Percentiles rank a stretch among this genome's conserved stretches.
These are phyloP conservation scores for Polypedilum pembai DNA, from an alignment of 1,140 invertebrate species.

Conservation along the genomic window DNA sequence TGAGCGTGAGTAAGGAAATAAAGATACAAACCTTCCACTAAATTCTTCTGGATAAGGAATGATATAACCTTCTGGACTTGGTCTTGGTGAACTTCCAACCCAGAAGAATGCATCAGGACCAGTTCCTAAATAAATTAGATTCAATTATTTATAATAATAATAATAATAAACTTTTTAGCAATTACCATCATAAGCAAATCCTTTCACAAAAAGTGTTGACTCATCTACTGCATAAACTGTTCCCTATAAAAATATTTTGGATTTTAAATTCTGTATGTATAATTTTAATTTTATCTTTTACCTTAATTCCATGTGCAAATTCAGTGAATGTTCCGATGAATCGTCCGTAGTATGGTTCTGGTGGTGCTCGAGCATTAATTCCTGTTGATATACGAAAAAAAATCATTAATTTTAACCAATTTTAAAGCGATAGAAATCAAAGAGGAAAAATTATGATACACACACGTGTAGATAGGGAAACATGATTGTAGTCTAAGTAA, in stretches of 20 bases:
- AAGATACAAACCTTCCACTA: conserved; percentile 53
- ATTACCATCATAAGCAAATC: conserved; percentile 73
- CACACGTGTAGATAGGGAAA: neutral
- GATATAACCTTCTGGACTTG: conserved; percentile 68
- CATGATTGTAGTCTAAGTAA: no score
- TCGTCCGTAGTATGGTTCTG: conserved; percentile 67
- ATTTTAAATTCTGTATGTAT: no score
- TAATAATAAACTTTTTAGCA: no score
- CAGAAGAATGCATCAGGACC: conserved; percentile 81
- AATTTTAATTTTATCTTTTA: conserved; percentile 31
- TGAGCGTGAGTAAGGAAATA: neutral
- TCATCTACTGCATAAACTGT: conserved; percentile 80
- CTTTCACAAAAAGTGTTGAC: conserved; percentile 75
- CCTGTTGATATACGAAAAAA: conserved; percentile 31
- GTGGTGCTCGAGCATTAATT: conserved; percentile 41
- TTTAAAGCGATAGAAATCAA: neutral
- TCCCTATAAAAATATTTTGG: conserved; percentile 50
- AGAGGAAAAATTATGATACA: conserved; percentile 2
- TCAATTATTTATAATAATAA: no score
- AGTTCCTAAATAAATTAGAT: conserved; percentile 38
- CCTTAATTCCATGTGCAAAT: conserved; percentile 63
- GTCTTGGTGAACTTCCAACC: conserved; percentile 68
- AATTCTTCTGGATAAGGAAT: conserved; percentile 80
- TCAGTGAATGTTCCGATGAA: conserved; percentile 59
- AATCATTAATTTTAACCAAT: neutral